Percentiles rank a stretch among this genome's conserved stretches.
Evolutionary conservation across 2,113 vertebrate species (phyloP).

Genomic region (Paracanthobrama guichenoti): DNA sequence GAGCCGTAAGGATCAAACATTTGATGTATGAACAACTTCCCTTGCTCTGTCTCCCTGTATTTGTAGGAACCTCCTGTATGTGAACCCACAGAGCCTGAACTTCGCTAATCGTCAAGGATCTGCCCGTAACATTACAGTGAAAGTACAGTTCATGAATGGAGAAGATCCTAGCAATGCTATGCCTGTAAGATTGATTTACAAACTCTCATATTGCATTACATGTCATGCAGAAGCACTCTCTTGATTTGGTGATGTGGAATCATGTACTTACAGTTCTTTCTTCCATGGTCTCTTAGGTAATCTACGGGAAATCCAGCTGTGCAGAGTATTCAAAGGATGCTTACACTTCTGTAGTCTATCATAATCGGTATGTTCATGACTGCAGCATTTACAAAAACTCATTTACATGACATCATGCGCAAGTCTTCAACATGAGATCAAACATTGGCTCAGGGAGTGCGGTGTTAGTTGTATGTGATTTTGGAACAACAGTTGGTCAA

Average conservation of each 20-base stretch:
- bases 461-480: neutral
- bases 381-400: neutral
- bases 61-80: slow-evolving; percentile 92
- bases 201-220: neutral
- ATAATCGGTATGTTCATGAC: slow-evolving; percentile 86
- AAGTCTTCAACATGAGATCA: neutral
- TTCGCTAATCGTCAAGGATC: slow-evolving; percentile 98
- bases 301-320: slow-evolving; percentile 99
- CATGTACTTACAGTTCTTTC: neutral
- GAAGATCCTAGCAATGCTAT: slow-evolving; percentile 95
- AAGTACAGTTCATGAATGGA: slow-evolving; percentile 98
- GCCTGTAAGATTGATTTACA: slow-evolving; percentile 78
- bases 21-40: neutral
- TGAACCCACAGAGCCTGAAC: slow-evolving; percentile 97
- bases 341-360: slow-evolving; percentile 96
- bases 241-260: neutral
- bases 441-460: neutral
- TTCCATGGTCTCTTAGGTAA: slow-evolving; percentile 79
- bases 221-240: neutral
- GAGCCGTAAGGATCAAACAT: neutral
- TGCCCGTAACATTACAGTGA: slow-evolving; percentile 97
- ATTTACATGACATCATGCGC: neutral
- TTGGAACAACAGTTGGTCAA: neutral
- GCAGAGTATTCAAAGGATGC: slow-evolving; percentile 95
- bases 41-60: slow-evolving; percentile 20